Evolutionary conservation across 92 coral and sea anemone species (phyloP).

Genomic region (Palythoa caribaeorum): DNA sequence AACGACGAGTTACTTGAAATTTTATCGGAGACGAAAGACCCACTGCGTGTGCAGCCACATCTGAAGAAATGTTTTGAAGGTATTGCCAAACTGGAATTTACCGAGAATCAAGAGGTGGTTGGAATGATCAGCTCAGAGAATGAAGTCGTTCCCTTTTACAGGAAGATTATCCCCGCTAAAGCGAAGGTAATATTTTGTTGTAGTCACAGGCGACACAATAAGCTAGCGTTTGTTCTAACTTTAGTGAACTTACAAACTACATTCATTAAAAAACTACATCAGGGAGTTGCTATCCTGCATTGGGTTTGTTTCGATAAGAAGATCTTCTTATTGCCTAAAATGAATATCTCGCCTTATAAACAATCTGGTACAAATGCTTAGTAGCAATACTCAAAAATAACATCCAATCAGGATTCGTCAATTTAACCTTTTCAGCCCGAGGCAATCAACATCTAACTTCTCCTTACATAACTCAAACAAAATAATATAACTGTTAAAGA

Average conservation of each 20-base stretch:
- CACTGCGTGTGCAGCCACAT: constrained; percentile 99
- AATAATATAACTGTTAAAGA: no score
- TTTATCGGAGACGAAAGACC: constrained; percentile 98
- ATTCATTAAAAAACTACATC: no score
- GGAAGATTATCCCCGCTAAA: constrained; percentile 96
- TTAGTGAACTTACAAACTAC: background rate
- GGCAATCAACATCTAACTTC: no score
- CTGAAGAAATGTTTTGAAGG: constrained; percentile 99
- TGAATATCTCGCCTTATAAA: no score
- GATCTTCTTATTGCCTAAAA: no score
- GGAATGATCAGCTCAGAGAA: constrained; percentile 99
- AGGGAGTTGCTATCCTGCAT: no score
- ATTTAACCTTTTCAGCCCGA: no score
- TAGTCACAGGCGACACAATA: background rate
- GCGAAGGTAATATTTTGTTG: constrained; percentile 79
- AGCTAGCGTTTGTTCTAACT: background rate
- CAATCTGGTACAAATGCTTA: no score
- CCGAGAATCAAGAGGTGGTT: constrained; percentile 98
- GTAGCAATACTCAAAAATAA: no score
- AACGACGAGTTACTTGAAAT: constrained; percentile 98
- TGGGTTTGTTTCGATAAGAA: no score
- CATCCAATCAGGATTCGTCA: no score
- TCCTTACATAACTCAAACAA: no score
- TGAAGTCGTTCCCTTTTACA: constrained; percentile 92
- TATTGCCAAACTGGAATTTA: constrained; percentile 94